Percentiles rank a stretch among this genome's conserved stretches.
Conservation (phyloP, 2,113 vertebrate species). For the Elaphurus davidianus region DNA sequence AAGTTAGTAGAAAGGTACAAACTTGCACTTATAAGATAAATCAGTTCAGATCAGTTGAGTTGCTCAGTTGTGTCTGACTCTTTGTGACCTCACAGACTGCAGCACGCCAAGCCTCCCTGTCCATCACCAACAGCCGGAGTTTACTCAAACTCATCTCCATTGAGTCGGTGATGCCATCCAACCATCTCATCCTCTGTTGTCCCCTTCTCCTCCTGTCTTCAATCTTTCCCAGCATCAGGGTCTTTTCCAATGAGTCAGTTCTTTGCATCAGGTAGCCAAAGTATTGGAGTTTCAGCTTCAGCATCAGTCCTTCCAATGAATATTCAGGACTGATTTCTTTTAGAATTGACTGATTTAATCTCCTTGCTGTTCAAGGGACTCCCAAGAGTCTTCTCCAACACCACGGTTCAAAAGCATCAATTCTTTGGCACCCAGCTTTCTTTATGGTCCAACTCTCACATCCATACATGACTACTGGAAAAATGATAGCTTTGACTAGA, state of each 20-base stretch:
- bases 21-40: neutral
- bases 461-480: neutral
- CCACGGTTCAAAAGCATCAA: neutral
- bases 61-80: fast-evolving
- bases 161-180: neutral
- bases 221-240: neutral
- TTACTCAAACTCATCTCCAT: neutral
- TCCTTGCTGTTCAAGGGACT: neutral
- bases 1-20: neutral
- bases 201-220: fast-evolving
- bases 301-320: neutral
- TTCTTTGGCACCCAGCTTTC: neutral
- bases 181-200: neutral
- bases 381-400: neutral
- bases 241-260: neutral
- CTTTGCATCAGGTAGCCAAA: neutral
- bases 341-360: neutral
- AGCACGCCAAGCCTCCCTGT: neutral
- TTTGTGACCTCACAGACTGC: neutral
- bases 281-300: neutral
- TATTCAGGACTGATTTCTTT: neutral
- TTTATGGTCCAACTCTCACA: neutral
- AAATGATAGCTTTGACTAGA: neutral
- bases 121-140: neutral
- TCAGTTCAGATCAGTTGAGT: neutral